Evolutionary conservation across 1,140 invertebrate species (phyloP), one percentile per base, ranked within the genome.

Genomic region (Drosophila lacteicornis): DNA sequence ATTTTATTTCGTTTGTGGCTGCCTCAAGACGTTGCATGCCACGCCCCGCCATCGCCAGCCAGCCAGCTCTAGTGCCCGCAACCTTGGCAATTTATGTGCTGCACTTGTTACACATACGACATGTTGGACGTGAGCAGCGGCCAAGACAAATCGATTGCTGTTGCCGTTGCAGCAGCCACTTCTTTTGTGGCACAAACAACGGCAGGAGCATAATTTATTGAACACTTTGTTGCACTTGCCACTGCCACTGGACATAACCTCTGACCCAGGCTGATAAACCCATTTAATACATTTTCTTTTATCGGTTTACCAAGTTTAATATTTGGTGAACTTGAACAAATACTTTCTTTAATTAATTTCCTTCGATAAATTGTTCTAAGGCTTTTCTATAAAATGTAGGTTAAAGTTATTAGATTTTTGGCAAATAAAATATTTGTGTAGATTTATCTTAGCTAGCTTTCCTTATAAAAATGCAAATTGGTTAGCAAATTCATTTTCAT

Each of bases 51-150:
- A 25, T 53, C 51, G 17, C n/a, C 49, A 19, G 38, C 27, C 53
- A 40, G 36, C 55, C 12, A 38, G 43, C 36, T 22, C 38, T 15
- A 15, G 36, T 40, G 8, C 4, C 56, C 50, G 47, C 65, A 63
- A 50, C 53, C 74, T 69, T 77, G 74, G 56, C 42, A 69, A 86
- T 86, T 87, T 86, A 87, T 86, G 82, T 79, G 82, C 79, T 56
- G 68, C 82, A 79, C 71, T 84, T 84, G 82, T 82, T 87, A 82
- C 82, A 82, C 79, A 87, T 79, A 84, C 81, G 79, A 87, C 83
- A 85, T 71, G 79, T 53, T 63, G 82, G 70, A 82, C 75, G 80
- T 67, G 70, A 55, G 57, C 67, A 60, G 47, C 49, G 71, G 61
- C 81, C 38, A 84, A 87, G 80, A 82, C 83, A 86, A 87, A 86